These are phyloP conservation scores for Torymus texanus DNA, from an alignment of 2,888 invertebrate species.

Conservation along the genomic window DNA sequence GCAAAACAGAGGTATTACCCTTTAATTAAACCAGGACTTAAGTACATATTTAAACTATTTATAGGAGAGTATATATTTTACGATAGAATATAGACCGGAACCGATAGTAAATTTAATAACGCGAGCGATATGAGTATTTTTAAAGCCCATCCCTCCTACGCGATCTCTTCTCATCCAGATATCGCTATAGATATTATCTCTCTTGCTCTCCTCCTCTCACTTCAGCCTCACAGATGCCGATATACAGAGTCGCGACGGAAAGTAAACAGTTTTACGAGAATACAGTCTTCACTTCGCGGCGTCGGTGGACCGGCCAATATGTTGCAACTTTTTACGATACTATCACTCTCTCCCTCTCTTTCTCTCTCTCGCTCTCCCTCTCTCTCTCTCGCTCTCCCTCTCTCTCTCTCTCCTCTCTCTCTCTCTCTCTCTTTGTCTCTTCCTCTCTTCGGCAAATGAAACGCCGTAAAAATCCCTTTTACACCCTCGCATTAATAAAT, in stretches of 20 bases:
- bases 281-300: not conserved
- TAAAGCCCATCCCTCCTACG: not conserved
- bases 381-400: no score
- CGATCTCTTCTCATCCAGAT: constrained; percentile 25
- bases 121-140: constrained; percentile 21
- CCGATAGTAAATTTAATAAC: constrained; percentile 43
- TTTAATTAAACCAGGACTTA: not conserved
- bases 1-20: not conserved
- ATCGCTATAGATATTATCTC: constrained; percentile 37
- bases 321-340: constrained; percentile 41
- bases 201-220: not conserved
- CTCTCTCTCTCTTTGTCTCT: no score
- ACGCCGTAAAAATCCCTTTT: constrained; percentile 1
- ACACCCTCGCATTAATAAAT: constrained; percentile 20
- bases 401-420: no score
- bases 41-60: not conserved
- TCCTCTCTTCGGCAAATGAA: constrained; percentile 12
- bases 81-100: not conserved
- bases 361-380: no score
- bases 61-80: not conserved
- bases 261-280: constrained; percentile 47
- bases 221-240: no score
- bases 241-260: not conserved
- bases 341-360: not conserved
- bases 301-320: constrained; percentile 13